Conservation (phyloP, 2,113 vertebrate genomes). For the Chaetorhynchus papuensis region DNA sequence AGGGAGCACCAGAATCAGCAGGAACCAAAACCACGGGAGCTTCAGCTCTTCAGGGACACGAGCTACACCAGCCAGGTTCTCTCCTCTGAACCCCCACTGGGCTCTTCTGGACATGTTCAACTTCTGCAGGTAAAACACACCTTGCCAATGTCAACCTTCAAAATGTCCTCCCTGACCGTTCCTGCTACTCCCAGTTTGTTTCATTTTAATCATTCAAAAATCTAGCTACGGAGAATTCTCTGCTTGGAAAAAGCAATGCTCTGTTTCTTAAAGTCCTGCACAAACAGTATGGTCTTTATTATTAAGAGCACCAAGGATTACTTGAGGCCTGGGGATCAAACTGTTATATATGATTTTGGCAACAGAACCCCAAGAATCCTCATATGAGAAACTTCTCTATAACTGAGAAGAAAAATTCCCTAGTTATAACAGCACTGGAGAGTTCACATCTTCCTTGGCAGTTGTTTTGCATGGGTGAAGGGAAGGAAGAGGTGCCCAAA, state of each 20-base stretch:
- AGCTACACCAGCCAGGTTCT: neutral
- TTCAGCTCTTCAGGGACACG: neutral
- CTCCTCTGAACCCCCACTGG: neutral
- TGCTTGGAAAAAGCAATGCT: neutral
- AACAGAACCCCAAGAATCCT: neutral
- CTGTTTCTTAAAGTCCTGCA: neutral
- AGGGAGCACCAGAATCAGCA: neutral
- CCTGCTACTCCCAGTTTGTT: neutral
- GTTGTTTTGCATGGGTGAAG: neutral
- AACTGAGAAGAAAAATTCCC: neutral
- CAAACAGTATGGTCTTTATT: neutral
- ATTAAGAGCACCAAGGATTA: neutral
- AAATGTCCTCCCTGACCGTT: neutral
- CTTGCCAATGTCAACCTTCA: neutral
- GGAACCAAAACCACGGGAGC: neutral
- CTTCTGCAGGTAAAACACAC: neutral
- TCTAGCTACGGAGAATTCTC: neutral
- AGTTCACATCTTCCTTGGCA: neutral
- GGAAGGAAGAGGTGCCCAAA: neutral
- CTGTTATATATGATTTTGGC: neutral
- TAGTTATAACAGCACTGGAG: neutral
- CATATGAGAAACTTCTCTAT: neutral
- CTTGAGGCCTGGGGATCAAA: neutral
- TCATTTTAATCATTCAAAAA: neutral
- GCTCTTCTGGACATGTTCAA: neutral